A percentile compares a stretch with the other conserved stretches of the same genome.
phyloP scores from a whole-genome alignment of 30 jellyfish, hydroid and myxozoan species.

The Hydra vulgaris region DNA sequence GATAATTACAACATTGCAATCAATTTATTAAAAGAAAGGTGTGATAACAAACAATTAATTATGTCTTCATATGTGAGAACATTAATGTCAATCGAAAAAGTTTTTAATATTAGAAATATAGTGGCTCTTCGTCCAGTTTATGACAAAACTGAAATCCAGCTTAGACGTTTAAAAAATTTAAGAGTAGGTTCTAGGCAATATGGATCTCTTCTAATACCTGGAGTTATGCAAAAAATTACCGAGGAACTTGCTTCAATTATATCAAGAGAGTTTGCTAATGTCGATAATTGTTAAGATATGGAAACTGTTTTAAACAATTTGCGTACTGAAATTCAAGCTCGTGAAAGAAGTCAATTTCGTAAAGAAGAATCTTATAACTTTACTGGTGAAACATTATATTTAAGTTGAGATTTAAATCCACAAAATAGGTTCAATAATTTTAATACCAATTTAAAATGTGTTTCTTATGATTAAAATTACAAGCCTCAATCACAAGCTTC shows the following conservation, averaged over 20 bases:
- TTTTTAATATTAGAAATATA: slow-evolving; percentile 12
- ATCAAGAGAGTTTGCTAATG: slow-evolving; percentile 37
- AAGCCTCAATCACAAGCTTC: too few species aligned
- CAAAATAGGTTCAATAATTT: too few species aligned
- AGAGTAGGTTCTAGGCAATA: slow-evolving; percentile 26
- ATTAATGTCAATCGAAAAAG: slow-evolving; percentile 15
- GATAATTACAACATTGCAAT: slow-evolving; percentile 35
- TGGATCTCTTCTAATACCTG: slow-evolving; percentile 41
- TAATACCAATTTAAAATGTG: too few species aligned
- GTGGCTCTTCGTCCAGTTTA: slow-evolving; percentile 17
- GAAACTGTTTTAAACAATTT: too few species aligned
- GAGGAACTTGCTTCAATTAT: slow-evolving; percentile 35
- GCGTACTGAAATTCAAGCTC: too few species aligned
- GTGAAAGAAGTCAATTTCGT: too few species aligned
- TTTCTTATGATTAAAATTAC: too few species aligned
- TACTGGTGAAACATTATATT: too few species aligned
- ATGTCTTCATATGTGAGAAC: slow-evolving; percentile 51
- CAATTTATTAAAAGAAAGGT: slow-evolving; percentile 26
- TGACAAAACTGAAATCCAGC: slow-evolving; percentile 38
- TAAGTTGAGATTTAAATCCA: too few species aligned
- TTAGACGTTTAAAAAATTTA: slow-evolving; percentile 33
- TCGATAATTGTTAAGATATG: slow-evolving; percentile 32
- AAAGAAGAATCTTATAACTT: too few species aligned
- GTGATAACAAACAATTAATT: slow-evolving; percentile 30
- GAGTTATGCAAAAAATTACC: slow-evolving; percentile 27